These are phyloP conservation scores for Cisticola juncidis DNA, from an alignment of 2,113 vertebrate species.

Conservation along the genomic window DNA sequence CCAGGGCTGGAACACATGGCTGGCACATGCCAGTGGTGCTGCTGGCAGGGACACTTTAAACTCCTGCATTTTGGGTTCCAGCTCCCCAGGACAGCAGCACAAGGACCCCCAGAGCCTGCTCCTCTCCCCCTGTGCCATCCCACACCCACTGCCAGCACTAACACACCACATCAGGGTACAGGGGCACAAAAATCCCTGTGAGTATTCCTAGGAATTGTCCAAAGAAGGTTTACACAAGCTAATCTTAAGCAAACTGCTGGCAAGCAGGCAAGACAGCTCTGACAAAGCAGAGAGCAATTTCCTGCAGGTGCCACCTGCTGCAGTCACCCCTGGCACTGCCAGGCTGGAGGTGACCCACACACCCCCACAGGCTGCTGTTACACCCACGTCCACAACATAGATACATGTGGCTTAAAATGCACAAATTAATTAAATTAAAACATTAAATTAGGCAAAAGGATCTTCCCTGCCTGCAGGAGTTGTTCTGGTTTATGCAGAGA, in stretches of 20 bases:
- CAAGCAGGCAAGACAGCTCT: background rate
- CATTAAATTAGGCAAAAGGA: background rate
- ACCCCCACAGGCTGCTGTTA: background rate
- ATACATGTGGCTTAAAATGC: background rate
- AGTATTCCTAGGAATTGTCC: background rate
- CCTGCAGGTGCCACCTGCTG: background rate
- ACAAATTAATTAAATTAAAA: no score
- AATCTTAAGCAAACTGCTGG: background rate
- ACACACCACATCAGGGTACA: rapidly evolving
- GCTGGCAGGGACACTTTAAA: background rate
- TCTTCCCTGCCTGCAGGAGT: background rate
- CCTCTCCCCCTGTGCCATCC: background rate
- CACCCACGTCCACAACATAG: rapidly evolving
- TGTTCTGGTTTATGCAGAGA: background rate
- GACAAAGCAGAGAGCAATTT: background rate
- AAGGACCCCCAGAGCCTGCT: background rate
- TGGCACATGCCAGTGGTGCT: rapidly evolving
- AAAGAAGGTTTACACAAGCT: background rate
- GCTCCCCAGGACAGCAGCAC: background rate
- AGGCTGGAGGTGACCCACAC: background rate
- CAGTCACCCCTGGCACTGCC: background rate
- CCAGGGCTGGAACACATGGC: background rate
- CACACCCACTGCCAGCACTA: background rate
- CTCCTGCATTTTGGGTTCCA: background rate
- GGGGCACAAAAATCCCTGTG: background rate